Evolutionary conservation across 2,888 invertebrate species (phyloP).

Genomic region (Cactoblastis cactorum): DNA sequence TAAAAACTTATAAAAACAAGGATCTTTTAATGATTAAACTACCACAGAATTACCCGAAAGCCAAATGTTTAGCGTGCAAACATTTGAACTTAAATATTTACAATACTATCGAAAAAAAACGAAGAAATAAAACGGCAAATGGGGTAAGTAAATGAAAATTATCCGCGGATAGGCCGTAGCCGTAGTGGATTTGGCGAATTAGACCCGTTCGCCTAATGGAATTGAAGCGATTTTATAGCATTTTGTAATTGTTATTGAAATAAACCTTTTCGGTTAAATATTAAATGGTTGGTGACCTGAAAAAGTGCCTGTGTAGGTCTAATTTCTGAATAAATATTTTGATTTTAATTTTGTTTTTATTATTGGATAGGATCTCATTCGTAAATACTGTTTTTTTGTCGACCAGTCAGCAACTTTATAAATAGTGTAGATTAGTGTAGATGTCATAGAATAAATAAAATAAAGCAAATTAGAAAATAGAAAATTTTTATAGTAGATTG

Average conservation of each 20-base stretch:
- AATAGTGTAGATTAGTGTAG: no score
- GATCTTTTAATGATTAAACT: constrained; percentile 1
- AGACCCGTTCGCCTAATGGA: constrained; percentile 4
- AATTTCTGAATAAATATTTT: no score
- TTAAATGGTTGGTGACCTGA: no score
- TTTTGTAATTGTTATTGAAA: not conserved
- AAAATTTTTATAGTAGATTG: no score
- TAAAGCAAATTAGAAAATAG: no score
- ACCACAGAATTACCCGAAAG: constrained; percentile 2
- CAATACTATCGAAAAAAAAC: constrained; percentile 3
- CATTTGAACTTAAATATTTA: constrained; percentile 5
- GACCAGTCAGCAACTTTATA: no score
- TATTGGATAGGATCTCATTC: no score
- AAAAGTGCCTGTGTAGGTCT: no score
- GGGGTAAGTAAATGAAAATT: constrained; percentile 4
- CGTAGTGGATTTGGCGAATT: constrained; percentile 2
- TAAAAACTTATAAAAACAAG: no score
- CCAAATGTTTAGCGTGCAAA: constrained; percentile 6
- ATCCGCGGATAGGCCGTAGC: not conserved
- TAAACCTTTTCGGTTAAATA: not conserved
- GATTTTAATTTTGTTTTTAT: no score
- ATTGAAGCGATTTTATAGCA: not conserved
- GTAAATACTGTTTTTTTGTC: no score
- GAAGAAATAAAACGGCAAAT: constrained; percentile 1
- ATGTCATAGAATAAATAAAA: no score